These are phyloP conservation scores for Rhodeus uyekii DNA, from an alignment of 2,797 vertebrate species.

Conservation along the genomic window DNA sequence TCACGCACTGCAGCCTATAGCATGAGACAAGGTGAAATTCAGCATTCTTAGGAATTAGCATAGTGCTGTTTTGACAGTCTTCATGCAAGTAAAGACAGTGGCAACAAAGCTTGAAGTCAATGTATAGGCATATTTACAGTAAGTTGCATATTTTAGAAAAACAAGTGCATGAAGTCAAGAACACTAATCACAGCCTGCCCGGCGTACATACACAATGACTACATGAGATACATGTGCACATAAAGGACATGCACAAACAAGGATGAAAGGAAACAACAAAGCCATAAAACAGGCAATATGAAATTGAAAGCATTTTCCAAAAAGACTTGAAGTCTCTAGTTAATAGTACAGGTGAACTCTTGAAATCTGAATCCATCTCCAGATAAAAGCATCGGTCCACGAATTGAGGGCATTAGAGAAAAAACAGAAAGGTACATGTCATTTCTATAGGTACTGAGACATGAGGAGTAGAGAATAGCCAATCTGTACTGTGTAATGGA, in stretches of 20 bases:
- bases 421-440: constrained; percentile 74
- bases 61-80: constrained; percentile 37
- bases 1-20: constrained; percentile 16
- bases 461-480: constrained; percentile 78
- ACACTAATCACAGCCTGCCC: neutral
- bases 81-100: constrained; percentile 11
- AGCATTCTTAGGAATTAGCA: constrained; percentile 39
- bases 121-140: neutral
- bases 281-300: constrained; percentile 65
- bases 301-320: constrained; percentile 66
- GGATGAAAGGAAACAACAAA: constrained; percentile 38
- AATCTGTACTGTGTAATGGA: constrained; percentile 85
- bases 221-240: neutral
- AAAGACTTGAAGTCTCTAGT: constrained; percentile 73
- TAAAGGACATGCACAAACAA: constrained; percentile 22
- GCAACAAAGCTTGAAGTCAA: neutral
- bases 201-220: neutral
- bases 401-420: constrained; percentile 75
- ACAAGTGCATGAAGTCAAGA: neutral
- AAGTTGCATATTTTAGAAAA: neutral
- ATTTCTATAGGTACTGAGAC: constrained; percentile 81
- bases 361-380: constrained; percentile 83
- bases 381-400: constrained; percentile 73
- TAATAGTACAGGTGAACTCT: constrained; percentile 77
- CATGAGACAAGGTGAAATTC: constrained; percentile 25